Evolutionary conservation across 2,888 invertebrate genomes (phyloP), one percentile per base, ranked within the genome.

Genomic region (Eupithecia subfuscata): DNA sequence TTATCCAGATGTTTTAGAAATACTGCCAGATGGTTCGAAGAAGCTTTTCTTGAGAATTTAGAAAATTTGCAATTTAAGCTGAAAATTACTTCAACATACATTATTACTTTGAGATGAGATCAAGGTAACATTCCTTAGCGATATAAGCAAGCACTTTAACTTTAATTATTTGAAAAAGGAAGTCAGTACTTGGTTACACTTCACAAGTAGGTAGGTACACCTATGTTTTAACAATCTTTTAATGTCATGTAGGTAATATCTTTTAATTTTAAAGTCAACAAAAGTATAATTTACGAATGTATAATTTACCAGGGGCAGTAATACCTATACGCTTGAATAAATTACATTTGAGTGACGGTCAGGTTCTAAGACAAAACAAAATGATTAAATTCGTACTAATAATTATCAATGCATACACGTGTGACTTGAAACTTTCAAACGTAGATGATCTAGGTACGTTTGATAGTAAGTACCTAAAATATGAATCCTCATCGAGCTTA

Each of bases 1-100:
- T 18, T 2, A 34, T 18, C 64, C 64, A 64, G 64, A 64, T 64
- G 64, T 64, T 18, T 64, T 34, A 64, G 64, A 34, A 64, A 18
- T 18, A 18, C 11, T 34, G 64, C 64, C 64, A 64, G 64, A 64
- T 64, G 34, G 18, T 34, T 34, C 5, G n/a, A n/a, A n/a, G 34
- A 52, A 56, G 56, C 11, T 64, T 64, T 34, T 34, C 34, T 64
- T 18, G 34, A 22, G 30, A 64, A 64, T 64, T 64, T 64, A 34
- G 34, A 9, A 64, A 64, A 34, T 34, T 64, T 34, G 34, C 8
- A 64, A 64, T 18, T 64, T 34, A 34, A 18, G 18, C 34, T 60
- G 60, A 60, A 60, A 60, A 60, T 60, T 12, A 25, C 25, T 60
- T 12, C 12, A 22, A 25, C 60, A 25, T 60, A 37, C 4, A 5